Evolutionary conservation across 2,888 invertebrate species (phyloP), one percentile per base, ranked within the genome.

Genomic region (Spisula solida): DNA sequence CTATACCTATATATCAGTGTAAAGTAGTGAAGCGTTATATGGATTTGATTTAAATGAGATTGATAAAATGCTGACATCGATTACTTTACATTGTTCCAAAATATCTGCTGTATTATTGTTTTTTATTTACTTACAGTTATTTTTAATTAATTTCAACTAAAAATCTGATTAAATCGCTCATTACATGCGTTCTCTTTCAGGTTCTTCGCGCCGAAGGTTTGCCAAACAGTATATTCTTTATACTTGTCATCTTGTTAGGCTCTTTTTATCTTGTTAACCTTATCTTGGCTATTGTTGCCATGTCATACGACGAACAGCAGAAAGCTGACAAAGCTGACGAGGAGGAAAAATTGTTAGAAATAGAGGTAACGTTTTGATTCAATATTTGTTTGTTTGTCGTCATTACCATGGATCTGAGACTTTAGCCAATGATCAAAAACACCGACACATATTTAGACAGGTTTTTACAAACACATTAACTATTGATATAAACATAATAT

Each of bases 181-280:
- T 31, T 70, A 10, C 18, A 78, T 78, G 5, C n/a, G 41, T 83
- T 78, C 51, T 81, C 51, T 94, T 96, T 16, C 96, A 98, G 98
- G 98, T 99, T 95, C 97, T 99, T 96, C 97, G 99, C 97, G 98
- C 99, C 94, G 99, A 99, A 95, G 99, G 99, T 92, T 99, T 99
- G 92, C 99, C 98, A 98, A 99, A 99, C 97, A 99, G 99, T 98
- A 97, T 99, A 96, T 99, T 99, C 97, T 99, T 99, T 97, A 98
- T 99, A 96, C 98, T 99, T 95, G 99, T 99, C 97, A 99, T 99
- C 97, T 99, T 99, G 97, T 98, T 99, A 97, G 99, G 99, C 96
- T 99, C 99, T 93, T 99, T 99, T 97, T 99, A 99, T 97, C 98
- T 99, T 96, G 99, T 99, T 96, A 99, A 99, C 97, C 98, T 99